phyloP scores from a whole-genome alignment of 2,113 vertebrate genomes.

The Cricetomys ansorgei region DNA sequence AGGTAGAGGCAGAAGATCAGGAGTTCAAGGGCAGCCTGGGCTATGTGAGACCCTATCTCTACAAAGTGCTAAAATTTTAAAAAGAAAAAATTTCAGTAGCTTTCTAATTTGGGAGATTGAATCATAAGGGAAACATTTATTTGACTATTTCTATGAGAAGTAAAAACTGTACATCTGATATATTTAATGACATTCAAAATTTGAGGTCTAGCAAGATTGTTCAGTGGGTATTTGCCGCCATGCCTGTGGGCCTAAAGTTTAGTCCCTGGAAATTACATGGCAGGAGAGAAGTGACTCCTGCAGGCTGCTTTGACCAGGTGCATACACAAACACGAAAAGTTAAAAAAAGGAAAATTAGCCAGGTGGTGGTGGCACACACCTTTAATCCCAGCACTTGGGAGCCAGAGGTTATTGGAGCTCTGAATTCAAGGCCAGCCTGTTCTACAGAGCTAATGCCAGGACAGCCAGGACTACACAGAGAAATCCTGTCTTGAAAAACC shows the following conservation, averaged over 20 bases:
- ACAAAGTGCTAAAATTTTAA: not conserved
- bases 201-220: not conserved
- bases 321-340: not conserved
- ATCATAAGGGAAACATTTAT: not conserved
- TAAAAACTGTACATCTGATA: not conserved
- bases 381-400: no score
- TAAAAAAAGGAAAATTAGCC: no score
- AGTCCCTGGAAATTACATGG: not conserved
- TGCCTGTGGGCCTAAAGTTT: not conserved
- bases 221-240: no score
- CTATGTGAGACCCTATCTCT: not conserved
- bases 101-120: constrained; percentile 40
- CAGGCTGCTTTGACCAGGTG: not conserved
- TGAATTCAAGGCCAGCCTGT: no score
- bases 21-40: not conserved
- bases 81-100: not conserved
- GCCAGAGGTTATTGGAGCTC: no score
- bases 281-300: not conserved
- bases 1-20: not conserved
- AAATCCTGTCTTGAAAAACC: no score
- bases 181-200: not conserved
- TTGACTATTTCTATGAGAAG: constrained; percentile 29
- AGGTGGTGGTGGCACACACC: no score
- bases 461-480: no score
- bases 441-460: no score